Base-by-base conservation (phyloP, 2,113 vertebrate species). In the Talpa occidentalis region DNA sequence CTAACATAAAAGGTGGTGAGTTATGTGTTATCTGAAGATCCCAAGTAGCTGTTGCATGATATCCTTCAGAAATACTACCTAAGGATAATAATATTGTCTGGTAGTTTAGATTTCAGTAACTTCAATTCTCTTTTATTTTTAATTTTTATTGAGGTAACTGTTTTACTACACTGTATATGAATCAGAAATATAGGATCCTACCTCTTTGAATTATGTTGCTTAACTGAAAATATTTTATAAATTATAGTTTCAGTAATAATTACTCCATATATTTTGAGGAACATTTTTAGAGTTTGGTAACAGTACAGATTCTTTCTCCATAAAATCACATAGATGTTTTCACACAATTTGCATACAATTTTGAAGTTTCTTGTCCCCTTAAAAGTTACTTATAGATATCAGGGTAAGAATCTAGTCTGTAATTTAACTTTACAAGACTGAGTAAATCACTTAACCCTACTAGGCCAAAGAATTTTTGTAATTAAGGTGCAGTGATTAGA, bases 401-500 rank as follows among this genome's bases (percentile, higher is more conserved):
- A 82, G 24, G 14, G 59, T 92, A 87, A 82, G 64, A 81, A 78
- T 72, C 21, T 59, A 9, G 4, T 78, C n/a, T 66, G 17, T 84
- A 88, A 93, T 59, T 44, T 73, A 92, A 66, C 28, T 74, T 93
- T 86, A 28, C 28, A 89, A 72, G 12, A 79, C n/a, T 93, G 35
- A 84, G 6, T 83, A 74, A 79, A 80, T 76, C 15, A 35, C 15
- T 24, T 90, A 78, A 67, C 19, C 15, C 64, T 73, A 22, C 2
- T n/a, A 79, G 60, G 44, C n/a, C 26, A 91, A 1, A 60, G 4
- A 49, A 30, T 59, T 10, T 24, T 91, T 5, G 9, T 37, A 92
- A 94, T 91, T 94, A 89, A 82, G 0, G n/a, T 73, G 0, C 28
- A 47, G 2, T 37, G 42, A 69, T 78, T 78, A 64, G 69, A 35